Evolutionary conservation across 2,113 vertebrate species (phyloP).

Genomic region (Cebus imitator): DNA sequence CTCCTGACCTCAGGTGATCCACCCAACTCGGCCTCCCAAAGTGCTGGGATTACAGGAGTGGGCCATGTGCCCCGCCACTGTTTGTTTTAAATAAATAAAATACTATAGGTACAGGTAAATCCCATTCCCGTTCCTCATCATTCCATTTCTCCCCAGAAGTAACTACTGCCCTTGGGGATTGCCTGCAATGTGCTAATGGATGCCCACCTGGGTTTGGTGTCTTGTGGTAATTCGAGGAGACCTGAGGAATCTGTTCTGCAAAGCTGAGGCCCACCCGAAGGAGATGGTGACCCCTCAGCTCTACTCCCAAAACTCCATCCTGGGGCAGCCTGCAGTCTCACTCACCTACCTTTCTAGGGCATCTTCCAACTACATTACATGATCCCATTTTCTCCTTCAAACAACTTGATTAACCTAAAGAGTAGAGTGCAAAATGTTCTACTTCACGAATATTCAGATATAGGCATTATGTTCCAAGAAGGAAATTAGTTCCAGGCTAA

Average conservation of each 20-base stretch:
- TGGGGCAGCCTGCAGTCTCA: neutral
- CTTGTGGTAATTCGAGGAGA: neutral
- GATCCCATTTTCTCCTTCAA: conserved; percentile 13
- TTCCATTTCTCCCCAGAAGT: neutral
- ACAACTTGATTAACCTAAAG: neutral
- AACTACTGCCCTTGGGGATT: neutral
- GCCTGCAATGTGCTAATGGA: neutral
- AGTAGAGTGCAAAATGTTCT: neutral
- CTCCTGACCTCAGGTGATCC: too few species aligned
- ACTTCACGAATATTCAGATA: neutral
- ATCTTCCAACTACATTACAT: neutral
- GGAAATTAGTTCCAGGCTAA: neutral
- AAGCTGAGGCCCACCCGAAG: neutral
- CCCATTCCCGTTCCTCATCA: neutral
- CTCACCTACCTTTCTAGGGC: neutral
- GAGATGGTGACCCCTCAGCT: neutral
- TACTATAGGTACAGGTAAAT: neutral
- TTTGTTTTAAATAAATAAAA: neutral
- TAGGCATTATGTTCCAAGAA: neutral
- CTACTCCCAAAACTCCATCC: too few species aligned
- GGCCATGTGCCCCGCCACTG: rapidly evolving
- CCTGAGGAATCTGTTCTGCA: neutral
- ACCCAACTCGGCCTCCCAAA: too few species aligned
- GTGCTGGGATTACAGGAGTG: too few species aligned
- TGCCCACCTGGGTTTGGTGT: neutral